These are phyloP conservation scores for Lateolabrax maculatus DNA, from an alignment of 2,797 vertebrate genomes.

Conservation along the genomic window DNA sequence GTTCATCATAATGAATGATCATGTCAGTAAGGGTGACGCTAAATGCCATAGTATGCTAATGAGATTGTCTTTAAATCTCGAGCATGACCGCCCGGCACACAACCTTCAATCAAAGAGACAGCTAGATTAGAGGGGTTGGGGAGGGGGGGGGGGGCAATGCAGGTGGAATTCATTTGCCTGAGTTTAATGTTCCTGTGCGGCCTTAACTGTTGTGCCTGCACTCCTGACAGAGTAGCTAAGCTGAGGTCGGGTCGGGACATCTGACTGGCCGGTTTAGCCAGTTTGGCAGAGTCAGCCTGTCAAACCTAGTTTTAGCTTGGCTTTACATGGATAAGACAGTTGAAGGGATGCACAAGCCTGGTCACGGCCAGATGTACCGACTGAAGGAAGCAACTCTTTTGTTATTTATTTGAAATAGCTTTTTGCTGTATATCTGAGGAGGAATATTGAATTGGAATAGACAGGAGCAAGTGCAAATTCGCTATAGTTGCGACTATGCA, in stretches of 20 bases:
- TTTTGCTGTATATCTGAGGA: background rate
- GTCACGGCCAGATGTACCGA: slow-evolving; percentile 10
- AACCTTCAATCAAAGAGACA: slow-evolving; percentile 40
- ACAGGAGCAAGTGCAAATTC: no score
- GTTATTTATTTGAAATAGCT: background rate
- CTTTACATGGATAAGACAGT: slow-evolving; percentile 9
- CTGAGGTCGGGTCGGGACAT: slow-evolving; percentile 32
- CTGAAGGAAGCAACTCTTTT: background rate
- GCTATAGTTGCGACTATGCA: no score
- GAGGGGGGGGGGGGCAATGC: background rate
- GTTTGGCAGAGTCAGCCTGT: slow-evolving; percentile 45
- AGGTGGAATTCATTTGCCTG: slow-evolving; percentile 45
- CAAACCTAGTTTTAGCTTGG: slow-evolving; percentile 19
- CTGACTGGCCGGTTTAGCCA: slow-evolving; percentile 44
- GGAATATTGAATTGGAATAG: background rate
- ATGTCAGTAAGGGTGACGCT: background rate
- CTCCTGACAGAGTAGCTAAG: slow-evolving; percentile 16
- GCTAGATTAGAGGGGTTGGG: slow-evolving; percentile 26
- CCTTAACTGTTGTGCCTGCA: slow-evolving; percentile 15
- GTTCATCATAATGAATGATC: background rate
- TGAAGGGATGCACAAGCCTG: background rate
- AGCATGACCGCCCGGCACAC: background rate
- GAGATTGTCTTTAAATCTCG: slow-evolving; percentile 20
- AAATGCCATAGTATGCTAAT: slow-evolving; percentile 3
- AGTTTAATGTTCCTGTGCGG: slow-evolving; percentile 37